These are phyloP conservation scores for Strigops habroptila DNA, from an alignment of 2,113 vertebrate genomes.

Conservation along the genomic window DNA sequence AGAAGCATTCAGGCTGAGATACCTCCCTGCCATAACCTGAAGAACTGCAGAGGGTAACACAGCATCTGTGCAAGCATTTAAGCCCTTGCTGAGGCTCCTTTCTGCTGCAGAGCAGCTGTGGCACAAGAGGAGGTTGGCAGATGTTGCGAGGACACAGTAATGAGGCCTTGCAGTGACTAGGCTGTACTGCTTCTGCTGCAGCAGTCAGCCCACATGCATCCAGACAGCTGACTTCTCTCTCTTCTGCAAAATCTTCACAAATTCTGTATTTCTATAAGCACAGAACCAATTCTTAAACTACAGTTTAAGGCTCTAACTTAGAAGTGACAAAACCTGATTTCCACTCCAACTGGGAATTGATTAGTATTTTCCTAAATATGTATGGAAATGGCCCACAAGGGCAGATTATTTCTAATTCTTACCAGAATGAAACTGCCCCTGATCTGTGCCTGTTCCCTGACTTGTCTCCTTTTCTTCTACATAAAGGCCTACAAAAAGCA, in stretches of 20 bases:
- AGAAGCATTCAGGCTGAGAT: neutral
- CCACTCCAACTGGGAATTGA: neutral
- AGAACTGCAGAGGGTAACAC: neutral
- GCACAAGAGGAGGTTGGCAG: neutral
- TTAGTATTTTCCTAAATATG: neutral
- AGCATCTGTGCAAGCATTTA: neutral
- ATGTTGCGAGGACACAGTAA: neutral
- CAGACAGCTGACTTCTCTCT: neutral
- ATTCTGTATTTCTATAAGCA: neutral
- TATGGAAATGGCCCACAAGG: neutral
- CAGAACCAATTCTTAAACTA: neutral
- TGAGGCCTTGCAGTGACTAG: fast-evolving
- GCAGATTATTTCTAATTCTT: neutral
- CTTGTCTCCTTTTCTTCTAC: neutral
- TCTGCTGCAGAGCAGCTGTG: neutral
- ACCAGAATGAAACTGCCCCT: neutral
- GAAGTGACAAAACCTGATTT: neutral
- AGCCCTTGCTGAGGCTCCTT: neutral
- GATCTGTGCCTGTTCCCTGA: fast-evolving
- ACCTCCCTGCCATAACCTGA: neutral
- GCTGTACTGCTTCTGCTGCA: neutral
- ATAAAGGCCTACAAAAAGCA: neutral
- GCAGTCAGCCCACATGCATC: neutral
- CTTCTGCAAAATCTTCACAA: neutral
- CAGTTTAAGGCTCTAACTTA: neutral